Percentiles rank a stretch among this genome's conserved stretches.
Evolutionary conservation across 2,797 vertebrate genomes (phyloP).

Genomic region (Pteropus rufus): DNA sequence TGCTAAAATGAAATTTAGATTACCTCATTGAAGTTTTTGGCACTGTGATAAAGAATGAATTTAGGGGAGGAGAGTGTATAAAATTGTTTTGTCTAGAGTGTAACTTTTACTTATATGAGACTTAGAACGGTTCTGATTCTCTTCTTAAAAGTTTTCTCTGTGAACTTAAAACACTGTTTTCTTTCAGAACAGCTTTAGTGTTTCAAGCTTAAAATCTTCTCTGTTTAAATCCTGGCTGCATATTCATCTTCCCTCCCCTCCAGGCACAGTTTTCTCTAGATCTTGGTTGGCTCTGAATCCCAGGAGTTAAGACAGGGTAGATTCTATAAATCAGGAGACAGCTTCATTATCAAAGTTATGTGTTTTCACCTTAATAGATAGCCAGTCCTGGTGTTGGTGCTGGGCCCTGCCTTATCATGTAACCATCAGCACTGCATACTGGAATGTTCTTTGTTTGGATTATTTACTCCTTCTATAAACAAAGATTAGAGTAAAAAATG

Average conservation of each 20-base stretch:
- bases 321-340: constrained; percentile 82
- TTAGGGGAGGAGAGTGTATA: neutral
- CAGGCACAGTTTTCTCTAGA: constrained; percentile 40
- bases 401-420: constrained; percentile 89
- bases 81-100: neutral
- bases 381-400: constrained; percentile 85
- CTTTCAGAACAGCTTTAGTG: constrained; percentile 46
- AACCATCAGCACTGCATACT: constrained; percentile 80
- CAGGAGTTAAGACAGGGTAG: constrained; percentile 71
- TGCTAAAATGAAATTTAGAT: constrained; percentile 36
- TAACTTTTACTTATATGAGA: neutral
- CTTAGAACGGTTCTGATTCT: constrained; percentile 10
- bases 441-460: constrained; percentile 86
- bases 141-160: constrained; percentile 25
- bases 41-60: neutral
- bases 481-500: constrained; percentile 91
- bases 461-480: constrained; percentile 92
- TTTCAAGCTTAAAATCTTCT: constrained; percentile 56
- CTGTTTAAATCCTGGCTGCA: constrained; percentile 33
- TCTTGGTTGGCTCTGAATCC: constrained; percentile 57
- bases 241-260: neutral
- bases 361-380: constrained; percentile 83
- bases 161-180: constrained; percentile 33
- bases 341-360: constrained; percentile 80
- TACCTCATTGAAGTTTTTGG: neutral